phyloP scores from a whole-genome alignment of 2,113 vertebrate species.

The Pachyramphus minor region DNA sequence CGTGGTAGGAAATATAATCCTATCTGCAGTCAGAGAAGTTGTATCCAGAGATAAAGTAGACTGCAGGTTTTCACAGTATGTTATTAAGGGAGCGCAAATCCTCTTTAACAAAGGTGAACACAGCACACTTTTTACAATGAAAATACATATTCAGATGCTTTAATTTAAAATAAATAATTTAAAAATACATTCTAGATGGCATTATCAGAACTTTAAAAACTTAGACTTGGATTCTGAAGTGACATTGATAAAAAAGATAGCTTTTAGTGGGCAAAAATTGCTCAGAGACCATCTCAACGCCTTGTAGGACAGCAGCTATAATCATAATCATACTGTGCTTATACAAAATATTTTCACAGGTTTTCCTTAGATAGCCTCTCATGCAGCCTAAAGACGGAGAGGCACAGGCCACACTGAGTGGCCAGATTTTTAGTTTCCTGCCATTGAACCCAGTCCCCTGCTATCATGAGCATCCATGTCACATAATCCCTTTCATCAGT shows the following conservation, averaged over 20 bases:
- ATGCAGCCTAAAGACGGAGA: background rate
- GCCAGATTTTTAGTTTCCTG: background rate
- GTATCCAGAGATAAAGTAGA: background rate
- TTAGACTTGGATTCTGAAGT: background rate
- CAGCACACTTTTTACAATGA: background rate
- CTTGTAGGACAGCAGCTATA: background rate
- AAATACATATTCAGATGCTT: background rate
- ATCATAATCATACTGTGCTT: background rate
- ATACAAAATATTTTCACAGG: background rate
- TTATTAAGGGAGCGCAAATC: background rate
- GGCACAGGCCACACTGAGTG: background rate
- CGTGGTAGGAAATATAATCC: background rate
- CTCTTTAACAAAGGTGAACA: background rate
- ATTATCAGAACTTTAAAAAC: background rate
- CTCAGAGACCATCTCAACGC: background rate
- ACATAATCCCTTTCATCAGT: constrained; percentile 44
- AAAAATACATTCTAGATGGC: background rate
- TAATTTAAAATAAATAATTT: background rate
- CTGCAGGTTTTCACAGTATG: background rate
- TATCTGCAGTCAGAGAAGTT: background rate
- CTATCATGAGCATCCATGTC: constrained; percentile 40
- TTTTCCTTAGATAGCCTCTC: background rate
- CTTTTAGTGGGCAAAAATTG: background rate
- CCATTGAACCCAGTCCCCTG: background rate
- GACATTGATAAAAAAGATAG: background rate